Conservation (phyloP, 2,113 vertebrate genomes). For the Elaphurus davidianus region DNA sequence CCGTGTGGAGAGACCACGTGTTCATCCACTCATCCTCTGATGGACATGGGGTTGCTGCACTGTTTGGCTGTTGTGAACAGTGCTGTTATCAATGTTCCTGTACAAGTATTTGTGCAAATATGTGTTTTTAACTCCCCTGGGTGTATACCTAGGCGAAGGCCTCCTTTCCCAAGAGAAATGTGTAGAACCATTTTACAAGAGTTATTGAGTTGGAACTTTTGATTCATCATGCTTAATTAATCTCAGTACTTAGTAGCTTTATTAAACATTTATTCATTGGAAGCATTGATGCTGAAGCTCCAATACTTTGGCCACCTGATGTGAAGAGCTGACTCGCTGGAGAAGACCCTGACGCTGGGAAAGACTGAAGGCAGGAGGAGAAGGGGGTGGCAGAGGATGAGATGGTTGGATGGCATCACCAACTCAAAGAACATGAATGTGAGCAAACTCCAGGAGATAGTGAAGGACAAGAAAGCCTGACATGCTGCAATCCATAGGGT, state of each 20-base stretch:
- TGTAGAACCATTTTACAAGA: not conserved
- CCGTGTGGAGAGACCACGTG: not conserved
- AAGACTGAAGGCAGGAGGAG: not conserved
- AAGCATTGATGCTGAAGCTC: not conserved
- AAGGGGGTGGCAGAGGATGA: not conserved
- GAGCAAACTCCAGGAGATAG: not conserved
- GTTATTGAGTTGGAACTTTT: not conserved
- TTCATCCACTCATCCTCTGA: not conserved
- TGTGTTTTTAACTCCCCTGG: not conserved
- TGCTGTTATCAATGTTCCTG: not conserved
- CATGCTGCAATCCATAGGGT: not conserved
- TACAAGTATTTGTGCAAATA: not conserved
- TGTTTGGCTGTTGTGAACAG: not conserved
- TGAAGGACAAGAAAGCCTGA: not conserved
- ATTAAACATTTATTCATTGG: not conserved
- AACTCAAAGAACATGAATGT: not conserved
- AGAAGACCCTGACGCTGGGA: not conserved
- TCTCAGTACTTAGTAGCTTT: not conserved
- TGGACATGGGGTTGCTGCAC: not conserved
- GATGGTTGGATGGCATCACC: not conserved
- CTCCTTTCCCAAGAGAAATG: not conserved
- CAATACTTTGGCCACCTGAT: not conserved
- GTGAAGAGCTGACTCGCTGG: not conserved
- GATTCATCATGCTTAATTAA: not conserved
- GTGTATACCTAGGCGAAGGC: not conserved